Base-by-base conservation (phyloP, 2,113 vertebrate species). In the Eulemur rufifrons region DNA sequence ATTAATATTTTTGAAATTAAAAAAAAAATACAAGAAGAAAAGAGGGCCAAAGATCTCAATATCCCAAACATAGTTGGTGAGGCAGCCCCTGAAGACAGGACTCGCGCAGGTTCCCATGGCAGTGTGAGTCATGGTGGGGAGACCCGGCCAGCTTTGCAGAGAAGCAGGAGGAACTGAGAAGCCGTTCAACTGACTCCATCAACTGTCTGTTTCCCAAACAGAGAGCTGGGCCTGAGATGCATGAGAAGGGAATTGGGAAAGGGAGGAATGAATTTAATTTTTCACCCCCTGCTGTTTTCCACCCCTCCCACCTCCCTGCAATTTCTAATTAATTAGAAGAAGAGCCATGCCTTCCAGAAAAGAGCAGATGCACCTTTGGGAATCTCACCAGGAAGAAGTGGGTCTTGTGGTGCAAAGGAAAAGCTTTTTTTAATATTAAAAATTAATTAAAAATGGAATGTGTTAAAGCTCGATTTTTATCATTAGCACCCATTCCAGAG, bases 261-360 rank as follows among this genome's bases (percentile, higher is more conserved):
- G 92, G 94, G 80, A 95, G 61, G 86, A 95, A 73, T 82, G 91
- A 80, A 77, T 95, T 84, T 87, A 89, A n/a, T 95, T 96, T 86
- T 89, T 81, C 52, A 78, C 86, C 95, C 63, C 96, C 96, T 96
- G 95, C 95, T 95, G 94, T 6, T 93, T 97, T 91, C 66, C 17
- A 34, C 34, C 20, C 88, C 73, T 52, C 96, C 89, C 37, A 12
- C n/a, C 96, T n/a, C 71, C 83, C 23, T 32, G 56, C 92, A 95
- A 90, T 96, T 97, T 98, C 98, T 98, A 97, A 98, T 98, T 98
- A 98, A 98, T 98, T 98, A 98, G 97, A 98, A 95, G 96, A 98
- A 95, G 96, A 98, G 97, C 89, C 71, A 78, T 95, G 97, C 98
- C 98, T 98, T 98, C 97, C 95, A 98, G 97, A 98, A 98, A 98